A percentile compares a stretch with the other conserved stretches of the same genome.
Conservation (phyloP, 2,113 vertebrate species). For the Sprattus sprattus region DNA sequence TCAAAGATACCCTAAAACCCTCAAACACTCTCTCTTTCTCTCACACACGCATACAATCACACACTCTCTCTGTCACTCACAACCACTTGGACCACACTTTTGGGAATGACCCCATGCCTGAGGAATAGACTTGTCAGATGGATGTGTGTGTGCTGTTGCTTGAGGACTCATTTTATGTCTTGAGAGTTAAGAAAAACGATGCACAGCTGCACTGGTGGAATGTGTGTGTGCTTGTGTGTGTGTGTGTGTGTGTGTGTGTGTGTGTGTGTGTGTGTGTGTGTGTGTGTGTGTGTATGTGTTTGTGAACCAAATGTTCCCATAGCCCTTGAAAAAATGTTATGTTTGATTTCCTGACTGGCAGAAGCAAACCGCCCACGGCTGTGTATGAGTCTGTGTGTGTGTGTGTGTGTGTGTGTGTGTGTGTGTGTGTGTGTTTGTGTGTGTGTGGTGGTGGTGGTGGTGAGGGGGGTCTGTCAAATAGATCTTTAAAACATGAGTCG, state of each 20-base stretch:
- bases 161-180: too few species aligned
- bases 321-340: not conserved
- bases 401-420: not conserved
- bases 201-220: not conserved
- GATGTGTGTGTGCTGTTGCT: not conserved
- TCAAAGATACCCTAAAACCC: too few species aligned
- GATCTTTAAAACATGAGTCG: too few species aligned
- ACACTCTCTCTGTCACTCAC: not conserved
- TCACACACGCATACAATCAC: not conserved
- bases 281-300: not conserved
- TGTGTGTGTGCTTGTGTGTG: not conserved
- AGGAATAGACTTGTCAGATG: not conserved
- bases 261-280: slow-evolving; percentile 2
- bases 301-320: not conserved
- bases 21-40: not conserved
- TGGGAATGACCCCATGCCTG: not conserved
- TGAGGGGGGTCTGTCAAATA: not conserved
- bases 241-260: not conserved
- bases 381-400: not conserved
- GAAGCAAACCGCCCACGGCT: not conserved
- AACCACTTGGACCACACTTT: not conserved
- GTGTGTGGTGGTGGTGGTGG: not conserved
- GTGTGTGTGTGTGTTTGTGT: not conserved
- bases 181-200: not conserved
- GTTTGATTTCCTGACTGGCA: not conserved